These are phyloP conservation scores for Cheilosia urbana DNA, from an alignment of 2,888 invertebrate genomes.

Conservation along the genomic window DNA sequence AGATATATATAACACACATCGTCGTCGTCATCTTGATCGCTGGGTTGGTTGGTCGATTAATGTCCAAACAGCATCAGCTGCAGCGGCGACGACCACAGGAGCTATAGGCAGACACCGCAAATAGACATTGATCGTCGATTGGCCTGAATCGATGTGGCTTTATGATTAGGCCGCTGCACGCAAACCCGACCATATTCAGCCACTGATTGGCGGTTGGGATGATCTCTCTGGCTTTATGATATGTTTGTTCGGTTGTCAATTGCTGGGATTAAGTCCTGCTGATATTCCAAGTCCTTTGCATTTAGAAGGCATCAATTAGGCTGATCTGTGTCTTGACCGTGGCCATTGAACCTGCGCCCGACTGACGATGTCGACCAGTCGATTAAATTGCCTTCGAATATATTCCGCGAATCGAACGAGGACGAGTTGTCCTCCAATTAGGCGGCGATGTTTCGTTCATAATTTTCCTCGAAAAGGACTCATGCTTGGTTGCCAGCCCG, in stretches of 20 bases:
- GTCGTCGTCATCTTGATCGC: slow-evolving; percentile 45
- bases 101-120: slow-evolving; percentile 71
- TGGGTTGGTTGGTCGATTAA: slow-evolving; percentile 52
- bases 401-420: slow-evolving; percentile 50
- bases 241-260: slow-evolving; percentile 74
- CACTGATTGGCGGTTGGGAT: slow-evolving; percentile 71
- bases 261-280: slow-evolving; percentile 68
- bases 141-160: slow-evolving; percentile 65
- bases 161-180: slow-evolving; percentile 74
- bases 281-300: slow-evolving; percentile 49
- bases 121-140: slow-evolving; percentile 75
- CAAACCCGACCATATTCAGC: slow-evolving; percentile 41
- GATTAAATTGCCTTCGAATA: slow-evolving; percentile 40
- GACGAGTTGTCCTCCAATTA: slow-evolving; percentile 60
- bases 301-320: slow-evolving; percentile 65
- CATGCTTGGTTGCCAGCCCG: slow-evolving; percentile 20
- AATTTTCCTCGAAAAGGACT: slow-evolving; percentile 52
- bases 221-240: slow-evolving; percentile 67
- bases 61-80: slow-evolving; percentile 54
- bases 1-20: neutral
- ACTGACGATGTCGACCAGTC: slow-evolving; percentile 28
- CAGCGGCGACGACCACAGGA: slow-evolving; percentile 56
- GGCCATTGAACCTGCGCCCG: slow-evolving; percentile 51
- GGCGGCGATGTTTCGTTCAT: slow-evolving; percentile 51
- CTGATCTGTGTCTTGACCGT: slow-evolving; percentile 41